Evolutionary conservation across 2,797 vertebrate species (phyloP).

Genomic region (Cyclura pinguis): DNA sequence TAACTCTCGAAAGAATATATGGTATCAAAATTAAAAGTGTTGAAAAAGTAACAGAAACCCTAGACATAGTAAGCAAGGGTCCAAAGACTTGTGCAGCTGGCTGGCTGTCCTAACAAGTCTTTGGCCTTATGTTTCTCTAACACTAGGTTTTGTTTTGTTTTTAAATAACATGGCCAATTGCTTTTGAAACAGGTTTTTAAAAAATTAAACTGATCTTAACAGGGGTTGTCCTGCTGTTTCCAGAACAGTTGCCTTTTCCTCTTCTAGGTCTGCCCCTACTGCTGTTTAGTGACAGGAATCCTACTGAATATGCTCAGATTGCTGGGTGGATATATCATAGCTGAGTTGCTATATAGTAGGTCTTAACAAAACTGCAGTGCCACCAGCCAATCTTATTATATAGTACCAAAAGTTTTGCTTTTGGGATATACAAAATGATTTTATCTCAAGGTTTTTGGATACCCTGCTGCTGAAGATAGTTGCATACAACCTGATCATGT

Average conservation of each 20-base stretch:
- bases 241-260: too few relatives aligned
- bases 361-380: background rate
- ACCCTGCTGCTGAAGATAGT: background rate
- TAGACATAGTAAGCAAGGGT: background rate
- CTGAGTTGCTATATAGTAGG: background rate
- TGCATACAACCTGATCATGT: background rate
- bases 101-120: background rate
- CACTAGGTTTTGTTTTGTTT: background rate
- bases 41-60: background rate
- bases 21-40: background rate
- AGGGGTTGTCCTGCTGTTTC: background rate
- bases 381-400: background rate
- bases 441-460: background rate
- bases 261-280: too few relatives aligned
- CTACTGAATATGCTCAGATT: background rate
- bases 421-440: background rate
- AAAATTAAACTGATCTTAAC: background rate
- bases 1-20: background rate
- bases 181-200: background rate
- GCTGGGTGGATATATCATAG: background rate
- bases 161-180: background rate
- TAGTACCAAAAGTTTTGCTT: background rate
- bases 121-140: background rate
- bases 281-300: background rate
- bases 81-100: background rate